These are phyloP conservation scores for Spodoptera picta DNA, from an alignment of 2,888 invertebrate species.

Conservation along the genomic window DNA sequence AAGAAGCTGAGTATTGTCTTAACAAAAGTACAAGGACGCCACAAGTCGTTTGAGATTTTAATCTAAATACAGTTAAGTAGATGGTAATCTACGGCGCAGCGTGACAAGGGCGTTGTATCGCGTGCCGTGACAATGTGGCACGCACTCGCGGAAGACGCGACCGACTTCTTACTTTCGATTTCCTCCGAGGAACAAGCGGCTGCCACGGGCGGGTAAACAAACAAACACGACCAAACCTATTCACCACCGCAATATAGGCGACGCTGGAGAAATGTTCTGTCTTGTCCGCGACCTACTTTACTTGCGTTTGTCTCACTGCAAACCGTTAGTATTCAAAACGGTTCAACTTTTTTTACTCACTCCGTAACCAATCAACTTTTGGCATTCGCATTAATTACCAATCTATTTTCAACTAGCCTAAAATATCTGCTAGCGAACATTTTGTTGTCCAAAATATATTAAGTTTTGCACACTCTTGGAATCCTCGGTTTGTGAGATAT, in stretches of 20 bases:
- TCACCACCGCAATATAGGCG: slow-evolving; percentile 47
- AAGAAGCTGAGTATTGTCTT: slow-evolving; percentile 18
- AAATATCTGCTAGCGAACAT: slow-evolving; percentile 24
- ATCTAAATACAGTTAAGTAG: slow-evolving; percentile 37
- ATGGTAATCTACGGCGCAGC: slow-evolving; percentile 32
- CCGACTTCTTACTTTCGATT: slow-evolving; percentile 74
- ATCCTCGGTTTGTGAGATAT: slow-evolving; percentile 7
- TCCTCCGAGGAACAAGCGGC: slow-evolving; percentile 59
- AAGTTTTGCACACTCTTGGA: slow-evolving; percentile 11
- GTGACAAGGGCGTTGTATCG: slow-evolving; percentile 50
- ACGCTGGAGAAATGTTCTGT: slow-evolving; percentile 33
- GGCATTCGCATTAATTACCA: slow-evolving; percentile 44
- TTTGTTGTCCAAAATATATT: slow-evolving; percentile 28
- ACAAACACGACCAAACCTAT: slow-evolving; percentile 44
- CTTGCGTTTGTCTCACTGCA: slow-evolving; percentile 39
- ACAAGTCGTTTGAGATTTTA: slow-evolving; percentile 25
- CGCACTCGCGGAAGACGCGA: slow-evolving; percentile 64
- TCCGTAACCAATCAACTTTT: slow-evolving; percentile 35
- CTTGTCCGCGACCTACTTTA: slow-evolving; percentile 51
- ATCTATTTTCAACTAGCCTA: slow-evolving; percentile 28
- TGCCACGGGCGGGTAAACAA: slow-evolving; percentile 54
- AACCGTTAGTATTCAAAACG: slow-evolving; percentile 41
- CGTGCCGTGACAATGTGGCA: slow-evolving; percentile 61
- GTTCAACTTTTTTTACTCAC: slow-evolving; percentile 32
- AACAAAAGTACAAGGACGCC: slow-evolving; percentile 4